Evolutionary conservation across 2,888 invertebrate genomes (phyloP), one percentile per base, ranked within the genome.

Genomic region (Creontiades dilutus): DNA sequence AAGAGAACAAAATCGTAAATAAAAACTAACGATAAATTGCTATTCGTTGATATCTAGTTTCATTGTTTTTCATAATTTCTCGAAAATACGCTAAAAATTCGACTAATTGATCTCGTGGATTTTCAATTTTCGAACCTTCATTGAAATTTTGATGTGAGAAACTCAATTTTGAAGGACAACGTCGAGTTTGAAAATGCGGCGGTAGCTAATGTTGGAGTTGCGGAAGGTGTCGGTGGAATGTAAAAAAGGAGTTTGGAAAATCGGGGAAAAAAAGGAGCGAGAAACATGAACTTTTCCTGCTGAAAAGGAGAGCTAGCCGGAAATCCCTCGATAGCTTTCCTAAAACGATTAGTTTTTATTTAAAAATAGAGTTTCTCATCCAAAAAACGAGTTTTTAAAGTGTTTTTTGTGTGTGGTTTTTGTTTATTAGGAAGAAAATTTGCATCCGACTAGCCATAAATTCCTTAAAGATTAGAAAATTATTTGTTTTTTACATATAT

Each of bases 1-100:
- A 90, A 90, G 81, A 87, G 89, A 89, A 82, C 23, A 23, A 48
- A 82, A 82, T 47, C 82, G 52, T 23, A 52, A 82, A 52, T 52
- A 23, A 47, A 52, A 82, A 82, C 52, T 52, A 52, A 82, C 23
- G 11, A n/a, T 27, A 78, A 88, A 90, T 89, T 37, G 90, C 90
- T 91, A 90, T 91, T 90, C 91, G 91, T 91, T 91, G 91, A 91
- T 91, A 91, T 86, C 68, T 75, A 46, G 55, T 37, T 85, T 61
- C 46, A 55, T 85, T 57, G 55, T 55, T 78, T 78, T 37, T 90
- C 91, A 91, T 84, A 91, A 91, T 78, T 16, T 90, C 91, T 91
- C 87, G 90, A 91, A 91, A 91, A 91, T 91, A 91, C 90, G 90
- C 87, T 91, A 91, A 91, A 28, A 78, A 46, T 78, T 78, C 68